Percentiles rank a stretch among this genome's conserved stretches.
Conservation (phyloP, 2,888 invertebrate species). For the Petrolisthes manimaculis region DNA sequence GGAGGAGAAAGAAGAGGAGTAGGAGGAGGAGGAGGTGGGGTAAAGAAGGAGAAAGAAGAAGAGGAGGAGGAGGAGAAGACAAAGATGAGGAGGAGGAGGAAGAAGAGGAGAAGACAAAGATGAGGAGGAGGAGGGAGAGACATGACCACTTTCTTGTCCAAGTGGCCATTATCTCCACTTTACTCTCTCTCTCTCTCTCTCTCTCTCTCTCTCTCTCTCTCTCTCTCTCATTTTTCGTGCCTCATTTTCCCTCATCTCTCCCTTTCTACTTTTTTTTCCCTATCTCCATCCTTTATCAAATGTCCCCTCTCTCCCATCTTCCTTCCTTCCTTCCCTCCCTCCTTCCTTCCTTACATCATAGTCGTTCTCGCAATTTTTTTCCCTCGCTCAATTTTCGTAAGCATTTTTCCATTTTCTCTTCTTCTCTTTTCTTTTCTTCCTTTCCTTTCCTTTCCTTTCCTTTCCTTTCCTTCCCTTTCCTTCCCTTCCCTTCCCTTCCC, state of each 20-base stretch:
- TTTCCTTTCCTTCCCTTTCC: neutral
- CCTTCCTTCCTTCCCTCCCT: neutral
- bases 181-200: neutral
- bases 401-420: neutral
- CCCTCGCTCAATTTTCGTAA: neutral
- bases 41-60: neutral
- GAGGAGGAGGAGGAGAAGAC: no score
- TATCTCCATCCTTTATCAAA: neutral
- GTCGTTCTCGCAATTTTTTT: neutral
- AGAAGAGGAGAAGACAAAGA: no score
- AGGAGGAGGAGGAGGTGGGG: no score
- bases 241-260: neutral
- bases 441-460: neutral
- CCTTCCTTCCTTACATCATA: neutral
- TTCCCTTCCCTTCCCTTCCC: neutral
- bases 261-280: neutral
- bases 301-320: neutral
- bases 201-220: slow-evolving; percentile 7
- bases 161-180: neutral
- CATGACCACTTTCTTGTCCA: neutral
- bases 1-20: neutral
- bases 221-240: neutral
- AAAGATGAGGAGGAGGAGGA: no score
- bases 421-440: neutral
- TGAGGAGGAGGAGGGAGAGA: neutral